Evolutionary conservation across 2,888 invertebrate species (phyloP).

Genomic region (Ochropleura leucogaster): DNA sequence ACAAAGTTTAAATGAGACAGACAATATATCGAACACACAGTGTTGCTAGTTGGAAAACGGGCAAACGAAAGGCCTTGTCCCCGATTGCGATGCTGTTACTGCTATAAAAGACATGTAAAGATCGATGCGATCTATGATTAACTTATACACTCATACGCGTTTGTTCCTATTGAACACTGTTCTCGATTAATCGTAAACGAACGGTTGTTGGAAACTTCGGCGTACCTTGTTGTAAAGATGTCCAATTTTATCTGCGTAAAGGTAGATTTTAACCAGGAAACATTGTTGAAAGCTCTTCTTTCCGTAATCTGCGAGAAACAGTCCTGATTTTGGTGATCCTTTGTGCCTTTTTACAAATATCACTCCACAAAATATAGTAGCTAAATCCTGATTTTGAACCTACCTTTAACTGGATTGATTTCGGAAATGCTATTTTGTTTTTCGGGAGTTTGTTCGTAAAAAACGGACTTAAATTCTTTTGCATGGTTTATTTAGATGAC

Average conservation of each 20-base stretch:
- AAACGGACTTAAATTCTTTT: not conserved
- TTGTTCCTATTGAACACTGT: conserved; percentile 42
- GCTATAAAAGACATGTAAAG: conserved; percentile 62
- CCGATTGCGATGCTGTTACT: conserved; percentile 55
- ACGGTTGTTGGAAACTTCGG: conserved; percentile 14
- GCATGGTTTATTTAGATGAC: not conserved
- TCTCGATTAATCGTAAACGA: conserved; percentile 25
- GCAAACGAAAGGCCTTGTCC: conserved; percentile 63
- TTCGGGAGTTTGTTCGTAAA: not conserved
- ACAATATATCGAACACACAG: conserved; percentile 44
- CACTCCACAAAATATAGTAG: no score
- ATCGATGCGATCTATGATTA: conserved; percentile 60
- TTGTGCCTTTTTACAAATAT: not conserved
- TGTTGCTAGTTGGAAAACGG: conserved; percentile 56
- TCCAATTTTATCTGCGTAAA: not conserved
- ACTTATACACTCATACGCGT: conserved; percentile 35
- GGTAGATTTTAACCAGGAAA: not conserved
- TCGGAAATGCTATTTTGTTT: not conserved
- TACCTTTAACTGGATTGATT: not conserved
- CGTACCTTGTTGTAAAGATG: not conserved
- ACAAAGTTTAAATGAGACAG: conserved; percentile 6
- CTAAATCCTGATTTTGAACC: not conserved
- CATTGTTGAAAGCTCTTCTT: not conserved
- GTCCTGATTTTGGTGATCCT: not conserved
- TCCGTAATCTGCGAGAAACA: not conserved